Conservation (phyloP, 2,888 invertebrate species). For the Polyploca ridens region DNA sequence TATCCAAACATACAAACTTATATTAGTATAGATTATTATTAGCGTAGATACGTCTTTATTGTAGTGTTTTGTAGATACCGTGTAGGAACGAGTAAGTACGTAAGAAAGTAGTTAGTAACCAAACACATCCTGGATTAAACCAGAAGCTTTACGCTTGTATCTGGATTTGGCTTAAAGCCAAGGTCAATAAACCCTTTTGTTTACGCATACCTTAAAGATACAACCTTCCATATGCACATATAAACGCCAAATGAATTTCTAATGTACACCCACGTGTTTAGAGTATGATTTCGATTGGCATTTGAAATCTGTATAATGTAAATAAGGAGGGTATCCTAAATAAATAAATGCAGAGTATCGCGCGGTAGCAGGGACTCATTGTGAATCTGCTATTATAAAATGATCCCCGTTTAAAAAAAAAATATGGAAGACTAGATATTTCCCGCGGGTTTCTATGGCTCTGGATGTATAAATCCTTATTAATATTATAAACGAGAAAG, state of each 20-base stretch:
- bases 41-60: not conserved
- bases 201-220: constrained; percentile 58
- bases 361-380: constrained; percentile 62
- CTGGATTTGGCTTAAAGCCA: constrained; percentile 73
- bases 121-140: constrained; percentile 53
- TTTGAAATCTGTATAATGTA: constrained; percentile 48
- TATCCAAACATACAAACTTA: no score
- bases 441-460: not conserved
- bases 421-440: not conserved
- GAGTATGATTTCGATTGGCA: constrained; percentile 52
- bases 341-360: constrained; percentile 74
- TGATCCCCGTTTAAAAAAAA: constrained; percentile 39
- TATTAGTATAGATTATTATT: no score
- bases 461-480: not conserved
- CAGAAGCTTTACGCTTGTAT: constrained; percentile 54
- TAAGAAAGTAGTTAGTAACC: constrained; percentile 7
- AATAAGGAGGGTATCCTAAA: constrained; percentile 78
- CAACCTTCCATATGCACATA: constrained; percentile 20
- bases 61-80: not conserved
- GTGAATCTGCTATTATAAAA: constrained; percentile 53
- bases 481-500: no score
- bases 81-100: not conserved
- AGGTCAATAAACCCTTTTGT: constrained; percentile 77
- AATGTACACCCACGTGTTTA: constrained; percentile 47
- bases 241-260: constrained; percentile 49